Evolutionary conservation across 1,140 invertebrate species (phyloP), one percentile per base, ranked within the genome.

Genomic region (Wasmannia auropunctata): DNA sequence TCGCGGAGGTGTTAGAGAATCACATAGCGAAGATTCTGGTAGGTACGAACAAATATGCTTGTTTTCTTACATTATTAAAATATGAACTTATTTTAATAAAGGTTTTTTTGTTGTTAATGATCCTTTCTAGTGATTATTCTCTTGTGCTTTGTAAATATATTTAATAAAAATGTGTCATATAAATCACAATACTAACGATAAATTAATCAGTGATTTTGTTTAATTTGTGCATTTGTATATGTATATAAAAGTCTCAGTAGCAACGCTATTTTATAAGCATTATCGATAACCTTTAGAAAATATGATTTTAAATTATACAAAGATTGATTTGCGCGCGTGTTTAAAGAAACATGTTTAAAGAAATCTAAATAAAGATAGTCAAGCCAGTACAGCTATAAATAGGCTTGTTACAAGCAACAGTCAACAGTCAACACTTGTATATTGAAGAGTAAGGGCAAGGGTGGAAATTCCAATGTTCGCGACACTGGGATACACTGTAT

Each of bases 11-110:
- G 49, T 92, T 97, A 28, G 96, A 97, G 63, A 96, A 96, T 93
- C 96, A 97, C 89, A 96, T 97, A 90, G 95, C 96, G 19, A 96
- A 96, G 90, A 96, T 96, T 90, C 91, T 97, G 95, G 97, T 96
- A 93, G 95, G 92, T 91, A 84, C 51, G 75, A 83, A 86, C 56
- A 89, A 84, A 83, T 43, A 83, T 70, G 76, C 25, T 37, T 74
- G 22, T 69, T 70, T 63, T 40, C 11, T 56, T n/a, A 43, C 3
- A 28, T 63, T 49, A 28, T 76, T 85, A 62, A 67, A 65, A 37
- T 28, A 25, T 63, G 19, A 28, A 46, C 7, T 54, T 62, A 28
- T 65, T 87, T 46, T 40, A 75, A 63, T 37, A 0, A 3, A 69
- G 19, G 31, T 37, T 46, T 46, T 74, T 69, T 14, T 7, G 49